Evolutionary conservation across 2,888 invertebrate species (phyloP).

Genomic region (Philhelius pedissequus): DNA sequence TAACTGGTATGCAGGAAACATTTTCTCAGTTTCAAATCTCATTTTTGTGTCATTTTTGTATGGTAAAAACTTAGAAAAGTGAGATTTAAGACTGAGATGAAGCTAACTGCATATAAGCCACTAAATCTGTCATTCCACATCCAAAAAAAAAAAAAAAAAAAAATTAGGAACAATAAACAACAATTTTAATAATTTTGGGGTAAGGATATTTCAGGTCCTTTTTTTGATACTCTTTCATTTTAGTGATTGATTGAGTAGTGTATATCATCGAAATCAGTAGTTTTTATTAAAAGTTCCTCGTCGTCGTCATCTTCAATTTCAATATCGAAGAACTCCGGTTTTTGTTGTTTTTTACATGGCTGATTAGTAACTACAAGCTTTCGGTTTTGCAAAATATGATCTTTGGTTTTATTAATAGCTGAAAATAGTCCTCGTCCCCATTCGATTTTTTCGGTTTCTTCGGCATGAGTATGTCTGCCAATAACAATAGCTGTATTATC

Average conservation of each 20-base stretch:
- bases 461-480: constrained; percentile 73
- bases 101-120: too few species aligned
- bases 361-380: background rate
- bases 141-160: too few species aligned
- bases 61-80: too few species aligned
- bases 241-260: background rate
- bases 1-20: too few species aligned
- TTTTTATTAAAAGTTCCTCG: background rate
- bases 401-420: constrained; percentile 42
- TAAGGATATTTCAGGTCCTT: background rate
- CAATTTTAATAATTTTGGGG: background rate
- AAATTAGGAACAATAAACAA: background rate
- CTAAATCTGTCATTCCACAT: too few species aligned
- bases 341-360: background rate
- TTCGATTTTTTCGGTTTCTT: constrained; percentile 73
- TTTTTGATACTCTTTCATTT: background rate
- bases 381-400: background rate
- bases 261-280: background rate
- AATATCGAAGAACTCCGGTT: background rate
- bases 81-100: too few species aligned
- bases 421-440: constrained; percentile 69
- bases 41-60: too few species aligned
- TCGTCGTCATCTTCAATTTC: background rate
- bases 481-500: constrained; percentile 68
- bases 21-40: too few species aligned